phyloP scores from a whole-genome alignment of 1,140 invertebrate genomes.

The Drosophila orosa region DNA sequence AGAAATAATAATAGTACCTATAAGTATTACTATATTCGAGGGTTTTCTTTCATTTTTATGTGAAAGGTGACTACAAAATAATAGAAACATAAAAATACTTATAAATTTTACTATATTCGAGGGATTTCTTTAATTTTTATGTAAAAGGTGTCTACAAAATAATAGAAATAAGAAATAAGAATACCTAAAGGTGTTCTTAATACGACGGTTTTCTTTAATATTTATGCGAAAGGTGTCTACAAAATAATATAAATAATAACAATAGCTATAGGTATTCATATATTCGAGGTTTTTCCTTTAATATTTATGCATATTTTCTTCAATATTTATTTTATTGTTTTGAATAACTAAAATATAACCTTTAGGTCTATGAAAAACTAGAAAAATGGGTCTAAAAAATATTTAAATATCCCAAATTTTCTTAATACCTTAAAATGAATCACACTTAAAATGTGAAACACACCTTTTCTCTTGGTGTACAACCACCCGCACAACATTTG shows the following conservation, averaged over 20 bases:
- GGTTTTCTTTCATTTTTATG: too few species aligned
- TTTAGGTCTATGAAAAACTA: neutral
- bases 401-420: neutral
- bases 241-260: neutral
- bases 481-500: constrained; percentile 19
- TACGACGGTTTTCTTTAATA: too few species aligned
- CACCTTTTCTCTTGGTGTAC: constrained; percentile 7
- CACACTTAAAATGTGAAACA: neutral
- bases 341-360: neutral
- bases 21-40: too few species aligned
- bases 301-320: neutral
- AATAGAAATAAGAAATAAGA: too few species aligned
- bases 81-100: too few species aligned
- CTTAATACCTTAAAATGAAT: neutral
- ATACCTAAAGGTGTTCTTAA: too few species aligned
- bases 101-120: too few species aligned
- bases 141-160: too few species aligned
- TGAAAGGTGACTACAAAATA: too few species aligned
- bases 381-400: neutral
- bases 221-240: too few species aligned
- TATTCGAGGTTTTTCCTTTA: neutral
- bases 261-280: neutral
- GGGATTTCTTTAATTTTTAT: too few species aligned
- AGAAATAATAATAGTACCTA: too few species aligned
- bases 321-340: neutral